A percentile compares a stretch with the other conserved stretches of the same genome.
Conservation (phyloP, 1,140 invertebrate genomes). For the Hylaeus volcanicus region DNA sequence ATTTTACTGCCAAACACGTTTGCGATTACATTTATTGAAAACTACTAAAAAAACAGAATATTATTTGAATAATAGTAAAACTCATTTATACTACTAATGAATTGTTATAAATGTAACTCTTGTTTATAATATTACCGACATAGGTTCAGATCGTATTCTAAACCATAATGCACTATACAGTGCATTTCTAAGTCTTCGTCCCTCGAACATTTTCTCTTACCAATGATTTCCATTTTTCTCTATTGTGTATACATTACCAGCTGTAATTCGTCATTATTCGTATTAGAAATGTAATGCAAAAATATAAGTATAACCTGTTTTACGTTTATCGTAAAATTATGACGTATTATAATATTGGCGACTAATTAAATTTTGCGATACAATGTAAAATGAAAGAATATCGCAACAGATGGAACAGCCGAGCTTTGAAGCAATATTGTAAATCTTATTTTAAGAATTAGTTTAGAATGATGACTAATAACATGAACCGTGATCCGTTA, state of each 20-base stretch:
- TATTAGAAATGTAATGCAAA: slow-evolving; percentile 44
- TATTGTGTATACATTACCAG: slow-evolving; percentile 39
- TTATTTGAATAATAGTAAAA: slow-evolving; percentile 72
- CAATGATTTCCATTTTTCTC: slow-evolving; percentile 21
- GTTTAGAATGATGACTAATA: background rate
- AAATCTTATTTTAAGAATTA: slow-evolving; percentile 14
- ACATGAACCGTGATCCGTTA: slow-evolving; percentile 7
- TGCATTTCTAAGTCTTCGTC: slow-evolving; percentile 44
- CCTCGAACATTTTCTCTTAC: slow-evolving; percentile 20
- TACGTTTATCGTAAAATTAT: slow-evolving; percentile 22
- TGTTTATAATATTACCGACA: slow-evolving; percentile 75
- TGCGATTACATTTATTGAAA: slow-evolving; percentile 58
- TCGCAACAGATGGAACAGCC: background rate
- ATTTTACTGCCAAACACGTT: slow-evolving; percentile 30
- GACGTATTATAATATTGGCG: slow-evolving; percentile 26
- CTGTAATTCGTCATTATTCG: slow-evolving; percentile 21
- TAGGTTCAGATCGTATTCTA: slow-evolving; percentile 54
- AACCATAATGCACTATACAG: slow-evolving; percentile 57
- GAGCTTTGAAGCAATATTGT: background rate
- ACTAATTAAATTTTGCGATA: slow-evolving; percentile 1
- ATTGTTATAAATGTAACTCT: slow-evolving; percentile 78
- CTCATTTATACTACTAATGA: slow-evolving; percentile 75
- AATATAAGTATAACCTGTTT: slow-evolving; percentile 46
- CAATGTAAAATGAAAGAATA: slow-evolving; percentile 11
- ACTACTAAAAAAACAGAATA: slow-evolving; percentile 56